phyloP scores from a whole-genome alignment of 2,113 vertebrate genomes.

The Paratilapia polleni region DNA sequence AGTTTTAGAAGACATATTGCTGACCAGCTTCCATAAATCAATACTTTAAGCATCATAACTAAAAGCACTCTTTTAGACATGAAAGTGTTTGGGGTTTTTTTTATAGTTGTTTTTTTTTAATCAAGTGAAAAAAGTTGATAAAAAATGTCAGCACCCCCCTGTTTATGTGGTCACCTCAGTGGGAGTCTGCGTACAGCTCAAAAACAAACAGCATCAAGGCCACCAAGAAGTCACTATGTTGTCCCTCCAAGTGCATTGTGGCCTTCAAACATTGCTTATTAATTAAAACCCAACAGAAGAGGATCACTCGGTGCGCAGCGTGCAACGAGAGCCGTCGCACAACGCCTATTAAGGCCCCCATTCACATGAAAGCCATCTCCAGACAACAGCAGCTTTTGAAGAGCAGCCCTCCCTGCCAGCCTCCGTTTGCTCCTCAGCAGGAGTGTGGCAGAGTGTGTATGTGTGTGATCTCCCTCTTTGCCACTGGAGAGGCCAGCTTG shows the following conservation, averaged over 20 bases:
- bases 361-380: conserved; percentile 73
- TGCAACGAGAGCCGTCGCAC: conserved; percentile 60
- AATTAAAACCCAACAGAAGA: conserved; percentile 74
- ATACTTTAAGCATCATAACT: neutral
- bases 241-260: conserved; percentile 66
- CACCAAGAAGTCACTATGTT: conserved; percentile 66
- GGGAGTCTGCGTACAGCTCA: conserved; percentile 54
- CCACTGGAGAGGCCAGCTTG: conserved; percentile 58
- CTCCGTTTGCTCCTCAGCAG: conserved; percentile 72
- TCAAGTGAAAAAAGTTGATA: conserved; percentile 23
- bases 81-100: neutral
- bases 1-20: neutral
- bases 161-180: conserved; percentile 58
- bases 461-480: conserved; percentile 52
- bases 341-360: conserved; percentile 69
- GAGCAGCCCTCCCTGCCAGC: conserved; percentile 65
- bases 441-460: conserved; percentile 62
- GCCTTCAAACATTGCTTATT: conserved; percentile 72
- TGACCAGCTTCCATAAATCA: neutral
- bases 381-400: conserved; percentile 76
- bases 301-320: conserved; percentile 62
- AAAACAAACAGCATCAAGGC: conserved; percentile 66
- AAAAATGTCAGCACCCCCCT: conserved; percentile 43
- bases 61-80: neutral
- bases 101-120: neutral